Base-by-base conservation (phyloP, 1,140 invertebrate genomes). In the Drosophila subobscura region DNA sequence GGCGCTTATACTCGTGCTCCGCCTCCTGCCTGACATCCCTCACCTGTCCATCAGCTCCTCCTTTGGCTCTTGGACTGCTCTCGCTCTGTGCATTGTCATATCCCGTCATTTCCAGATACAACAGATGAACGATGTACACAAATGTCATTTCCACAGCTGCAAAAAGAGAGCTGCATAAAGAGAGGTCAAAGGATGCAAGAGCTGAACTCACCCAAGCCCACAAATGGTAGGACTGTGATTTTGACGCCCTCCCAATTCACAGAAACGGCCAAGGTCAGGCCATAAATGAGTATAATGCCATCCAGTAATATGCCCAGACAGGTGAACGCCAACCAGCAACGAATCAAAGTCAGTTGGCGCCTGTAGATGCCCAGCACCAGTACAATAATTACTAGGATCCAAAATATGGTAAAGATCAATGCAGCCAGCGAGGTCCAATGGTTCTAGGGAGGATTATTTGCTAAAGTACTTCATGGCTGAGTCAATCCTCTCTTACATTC, bases 81-180 rank as follows among this genome's bases (percentile, higher is more conserved):
- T 10, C 29, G 14, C 6, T 27, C 7, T 14, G 4, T 7, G 23
- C 2, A 5, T 29, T 0, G 0, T 42, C 4, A 46, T 27, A 16
- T 7, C 8, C 33, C 20, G 63, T 49, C 51, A 63, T 63, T 4
- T 81, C 81, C 58, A 83, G 5, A 40, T 88, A 88, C 6, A 88
- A 70, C 0, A 79, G 5, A 5, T 88, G 79, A 29, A 88, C 41
- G 8, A 88, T 79, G 5, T 83, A 88, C 8, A 88, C 78, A 57
- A 88, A 88, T 0, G 78, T 88, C 83, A 88, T 88, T 59, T 88
- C 83, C 27, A 88, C 83, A 58, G 83, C 83, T 85, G n/a, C 0
- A 16, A 23, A n/a, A 4, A 14, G 1, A 0, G 16, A 20, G 16
- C 16, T 20, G 16, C 3, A 1, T 0, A 5, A 1, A 14, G 4